Evolutionary conservation across 2,113 vertebrate genomes (phyloP).

Genomic region (Psilopogon haemacephalus): DNA sequence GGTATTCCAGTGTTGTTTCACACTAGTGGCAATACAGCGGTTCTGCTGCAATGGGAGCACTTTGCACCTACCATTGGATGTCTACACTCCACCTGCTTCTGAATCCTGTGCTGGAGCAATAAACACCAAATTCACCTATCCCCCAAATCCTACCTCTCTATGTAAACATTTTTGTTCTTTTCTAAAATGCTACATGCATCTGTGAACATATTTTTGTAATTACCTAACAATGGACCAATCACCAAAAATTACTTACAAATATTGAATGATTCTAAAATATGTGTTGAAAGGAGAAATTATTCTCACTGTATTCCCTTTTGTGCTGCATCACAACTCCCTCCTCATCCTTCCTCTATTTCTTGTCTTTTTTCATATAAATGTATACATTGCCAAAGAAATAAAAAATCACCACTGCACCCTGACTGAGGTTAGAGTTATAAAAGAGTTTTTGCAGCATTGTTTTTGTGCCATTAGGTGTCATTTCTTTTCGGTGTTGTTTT

Average conservation of each 20-base stretch:
- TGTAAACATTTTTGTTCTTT: neutral
- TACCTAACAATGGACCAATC: neutral
- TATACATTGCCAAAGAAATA: neutral
- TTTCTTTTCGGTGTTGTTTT: neutral
- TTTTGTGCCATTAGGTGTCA: neutral
- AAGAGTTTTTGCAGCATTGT: neutral
- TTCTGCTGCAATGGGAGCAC: neutral
- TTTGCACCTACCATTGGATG: neutral
- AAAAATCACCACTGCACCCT: neutral
- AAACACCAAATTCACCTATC: neutral
- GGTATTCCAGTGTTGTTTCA: rapidly evolving
- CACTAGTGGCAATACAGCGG: neutral
- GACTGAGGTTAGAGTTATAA: neutral
- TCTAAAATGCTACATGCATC: neutral
- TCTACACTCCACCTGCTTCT: neutral
- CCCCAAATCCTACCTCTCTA: neutral
- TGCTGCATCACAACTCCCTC: neutral
- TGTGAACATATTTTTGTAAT: neutral
- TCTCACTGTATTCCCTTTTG: neutral
- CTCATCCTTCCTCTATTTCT: neutral
- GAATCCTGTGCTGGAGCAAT: neutral
- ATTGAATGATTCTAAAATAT: neutral
- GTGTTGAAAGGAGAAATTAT: neutral
- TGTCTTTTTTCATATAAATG: neutral
- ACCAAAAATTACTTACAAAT: neutral